A percentile compares a stretch with the other conserved stretches of the same genome.
These are phyloP conservation scores for Laticauda colubrina DNA, from an alignment of 2,113 vertebrate species.

Conservation along the genomic window DNA sequence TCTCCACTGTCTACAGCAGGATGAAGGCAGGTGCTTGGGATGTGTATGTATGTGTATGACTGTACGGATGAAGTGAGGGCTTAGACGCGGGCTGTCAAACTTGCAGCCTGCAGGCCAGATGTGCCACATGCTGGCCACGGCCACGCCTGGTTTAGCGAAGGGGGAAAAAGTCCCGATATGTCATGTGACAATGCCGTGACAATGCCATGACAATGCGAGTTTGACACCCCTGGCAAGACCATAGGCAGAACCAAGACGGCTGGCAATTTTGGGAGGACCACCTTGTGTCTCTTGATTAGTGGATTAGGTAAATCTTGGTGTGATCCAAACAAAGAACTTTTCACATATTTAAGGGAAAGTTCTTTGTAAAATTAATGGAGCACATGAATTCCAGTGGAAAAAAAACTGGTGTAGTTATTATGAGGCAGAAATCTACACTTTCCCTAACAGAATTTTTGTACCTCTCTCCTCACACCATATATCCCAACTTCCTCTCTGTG, in stretches of 20 bases:
- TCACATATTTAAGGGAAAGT: background rate
- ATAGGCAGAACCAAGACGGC: background rate
- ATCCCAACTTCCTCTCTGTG: background rate
- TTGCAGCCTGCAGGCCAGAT: too few species aligned
- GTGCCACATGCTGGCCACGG: too few species aligned
- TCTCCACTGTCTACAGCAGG: conserved; percentile 75
- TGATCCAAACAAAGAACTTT: background rate
- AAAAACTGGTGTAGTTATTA: background rate
- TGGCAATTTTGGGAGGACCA: background rate
- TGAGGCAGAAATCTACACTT: background rate
- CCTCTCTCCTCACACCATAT: too few species aligned
- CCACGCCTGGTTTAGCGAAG: too few species aligned
- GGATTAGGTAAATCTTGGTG: background rate
- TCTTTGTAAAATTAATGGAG: background rate
- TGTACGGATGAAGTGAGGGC: background rate
- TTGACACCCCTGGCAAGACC: too few species aligned
- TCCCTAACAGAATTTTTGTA: too few species aligned
- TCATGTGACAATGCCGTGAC: too few species aligned
- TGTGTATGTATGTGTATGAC: rapidly evolving
- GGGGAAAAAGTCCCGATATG: too few species aligned
- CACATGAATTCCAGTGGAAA: background rate
- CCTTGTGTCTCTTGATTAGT: background rate
- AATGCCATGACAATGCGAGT: too few species aligned
- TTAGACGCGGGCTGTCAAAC: too few species aligned
- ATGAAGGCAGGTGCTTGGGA: conserved; percentile 75